Evolutionary conservation across 1,140 invertebrate genomes (phyloP).

Genomic region (Sogatella furcifera): DNA sequence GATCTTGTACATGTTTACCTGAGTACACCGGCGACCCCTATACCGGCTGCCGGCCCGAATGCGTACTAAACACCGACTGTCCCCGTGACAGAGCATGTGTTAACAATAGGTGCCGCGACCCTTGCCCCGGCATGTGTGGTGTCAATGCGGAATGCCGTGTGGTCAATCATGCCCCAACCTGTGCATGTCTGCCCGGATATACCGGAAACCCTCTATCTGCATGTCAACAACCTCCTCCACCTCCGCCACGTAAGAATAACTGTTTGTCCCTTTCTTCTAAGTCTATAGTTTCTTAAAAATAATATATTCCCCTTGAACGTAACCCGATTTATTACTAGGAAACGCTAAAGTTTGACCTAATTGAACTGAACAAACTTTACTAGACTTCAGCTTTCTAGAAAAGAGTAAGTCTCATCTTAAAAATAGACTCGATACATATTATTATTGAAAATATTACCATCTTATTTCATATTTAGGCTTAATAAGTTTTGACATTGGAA

Average conservation of each 20-base stretch:
- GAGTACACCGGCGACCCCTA: slow-evolving; percentile 78
- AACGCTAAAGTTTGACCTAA: no score
- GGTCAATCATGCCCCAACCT: slow-evolving; percentile 62
- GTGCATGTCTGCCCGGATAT: slow-evolving; percentile 52
- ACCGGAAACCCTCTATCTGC: slow-evolving; percentile 57
- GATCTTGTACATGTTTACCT: slow-evolving; percentile 66
- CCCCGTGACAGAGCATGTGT: slow-evolving; percentile 56
- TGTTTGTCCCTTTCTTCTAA: neutral
- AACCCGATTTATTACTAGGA: no score
- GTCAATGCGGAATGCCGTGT: slow-evolving; percentile 58
- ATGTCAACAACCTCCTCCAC: slow-evolving; percentile 33
- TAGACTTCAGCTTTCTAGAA: neutral
- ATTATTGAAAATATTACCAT: no score
- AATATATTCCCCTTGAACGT: no score
- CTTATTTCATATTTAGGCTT: no score
- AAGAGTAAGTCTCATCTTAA: no score
- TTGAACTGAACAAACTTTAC: neutral
- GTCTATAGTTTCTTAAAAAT: neutral
- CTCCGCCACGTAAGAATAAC: slow-evolving; percentile 18
- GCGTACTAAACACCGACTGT: slow-evolving; percentile 61
- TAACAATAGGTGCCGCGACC: slow-evolving; percentile 54
- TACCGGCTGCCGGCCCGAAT: slow-evolving; percentile 42
- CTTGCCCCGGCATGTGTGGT: slow-evolving; percentile 59
- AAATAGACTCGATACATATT: no score
- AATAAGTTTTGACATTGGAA: no score